Evolutionary conservation across 2,113 vertebrate species (phyloP).

Genomic region (Drymodes brunneopygia): DNA sequence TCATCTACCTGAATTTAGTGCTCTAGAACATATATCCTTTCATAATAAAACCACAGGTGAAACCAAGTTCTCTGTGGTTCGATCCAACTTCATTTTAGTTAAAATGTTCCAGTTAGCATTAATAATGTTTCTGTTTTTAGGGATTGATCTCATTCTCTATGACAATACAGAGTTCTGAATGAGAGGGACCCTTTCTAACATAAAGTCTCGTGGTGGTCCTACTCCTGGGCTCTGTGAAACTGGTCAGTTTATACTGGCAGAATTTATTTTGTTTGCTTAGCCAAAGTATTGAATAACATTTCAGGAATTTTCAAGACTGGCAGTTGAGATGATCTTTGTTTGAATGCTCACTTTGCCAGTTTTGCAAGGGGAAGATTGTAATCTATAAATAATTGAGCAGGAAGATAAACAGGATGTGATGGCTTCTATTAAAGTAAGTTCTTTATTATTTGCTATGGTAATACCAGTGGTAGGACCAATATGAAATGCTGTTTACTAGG

Average conservation of each 20-base stretch:
- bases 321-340: background rate
- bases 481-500: background rate
- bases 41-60: background rate
- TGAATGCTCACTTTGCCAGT: background rate
- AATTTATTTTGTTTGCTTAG: background rate
- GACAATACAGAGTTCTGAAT: background rate
- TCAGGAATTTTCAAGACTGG: conserved; percentile 16
- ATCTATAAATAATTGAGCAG: background rate
- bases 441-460: background rate
- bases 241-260: background rate
- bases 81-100: background rate
- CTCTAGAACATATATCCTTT: background rate
- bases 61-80: background rate
- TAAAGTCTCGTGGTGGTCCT: background rate
- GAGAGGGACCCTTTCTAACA: background rate
- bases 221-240: background rate
- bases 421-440: background rate
- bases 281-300: background rate
- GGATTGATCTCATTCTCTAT: background rate
- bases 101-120: background rate
- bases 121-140: background rate
- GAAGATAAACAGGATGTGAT: conserved; percentile 37
- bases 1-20: background rate
- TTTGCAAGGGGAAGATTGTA: background rate
- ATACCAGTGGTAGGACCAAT: background rate